phyloP scores from a whole-genome alignment of 2,888 invertebrate species.

The Trichacis sp. region DNA sequence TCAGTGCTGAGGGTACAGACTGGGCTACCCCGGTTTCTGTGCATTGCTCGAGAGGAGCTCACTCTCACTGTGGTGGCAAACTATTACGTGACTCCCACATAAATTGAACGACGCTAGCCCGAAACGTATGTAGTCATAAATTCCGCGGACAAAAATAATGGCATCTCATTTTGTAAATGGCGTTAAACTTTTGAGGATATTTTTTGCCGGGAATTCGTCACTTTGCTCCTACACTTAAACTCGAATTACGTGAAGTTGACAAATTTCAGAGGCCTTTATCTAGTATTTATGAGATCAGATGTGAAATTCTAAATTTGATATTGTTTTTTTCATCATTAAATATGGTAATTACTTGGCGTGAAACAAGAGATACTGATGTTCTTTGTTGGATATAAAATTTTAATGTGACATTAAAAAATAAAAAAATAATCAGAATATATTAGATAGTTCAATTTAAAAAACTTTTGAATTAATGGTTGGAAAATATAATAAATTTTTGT shows the following conservation, averaged over 20 bases:
- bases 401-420: too few relatives aligned
- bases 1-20: constrained; percentile 49
- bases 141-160: constrained; percentile 65
- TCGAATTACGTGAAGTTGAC: neutral
- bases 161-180: constrained; percentile 69
- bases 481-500: too few relatives aligned
- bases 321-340: too few relatives aligned
- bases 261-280: too few relatives aligned
- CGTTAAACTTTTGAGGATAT: constrained; percentile 59
- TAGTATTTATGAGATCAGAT: too few relatives aligned
- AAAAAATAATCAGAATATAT: too few relatives aligned
- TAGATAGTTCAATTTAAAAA: too few relatives aligned
- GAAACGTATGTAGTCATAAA: constrained; percentile 67
- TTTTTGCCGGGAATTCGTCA: constrained; percentile 31
- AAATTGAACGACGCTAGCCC: constrained; percentile 64
- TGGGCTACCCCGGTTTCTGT: constrained; percentile 27
- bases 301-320: too few relatives aligned
- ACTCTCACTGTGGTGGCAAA: constrained; percentile 62
- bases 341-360: too few relatives aligned
- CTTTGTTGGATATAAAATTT: too few relatives aligned
- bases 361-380: too few relatives aligned
- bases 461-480: too few relatives aligned
- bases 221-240: constrained; percentile 10
- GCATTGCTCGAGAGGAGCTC: constrained; percentile 47
- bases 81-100: constrained; percentile 67